Evolutionary conservation across 2,888 invertebrate genomes (phyloP).

Genomic region (Eupsilia transversa): DNA sequence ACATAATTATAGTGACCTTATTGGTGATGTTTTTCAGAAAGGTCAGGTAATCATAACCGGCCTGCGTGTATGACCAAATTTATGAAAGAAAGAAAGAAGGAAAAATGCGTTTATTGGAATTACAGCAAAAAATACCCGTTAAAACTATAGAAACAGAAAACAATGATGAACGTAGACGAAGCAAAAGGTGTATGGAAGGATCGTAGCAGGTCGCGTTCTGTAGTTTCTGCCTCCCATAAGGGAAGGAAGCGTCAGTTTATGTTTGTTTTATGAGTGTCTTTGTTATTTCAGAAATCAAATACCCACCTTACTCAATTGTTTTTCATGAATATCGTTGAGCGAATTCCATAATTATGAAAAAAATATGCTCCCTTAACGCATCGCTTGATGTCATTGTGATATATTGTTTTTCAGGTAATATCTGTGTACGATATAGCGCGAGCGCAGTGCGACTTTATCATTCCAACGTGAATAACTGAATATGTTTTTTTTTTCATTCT

Average conservation of each 20-base stretch:
- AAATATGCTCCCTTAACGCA: not conserved
- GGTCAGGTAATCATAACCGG: not conserved
- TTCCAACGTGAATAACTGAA: slow-evolving; percentile 42
- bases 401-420: slow-evolving; percentile 11
- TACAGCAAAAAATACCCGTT: no score
- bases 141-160: no score
- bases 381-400: not conserved
- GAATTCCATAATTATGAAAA: not conserved
- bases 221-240: not conserved
- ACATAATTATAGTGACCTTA: not conserved
- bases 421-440: not conserved
- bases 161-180: not conserved
- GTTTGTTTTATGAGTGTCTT: not conserved
- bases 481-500: slow-evolving; percentile 14
- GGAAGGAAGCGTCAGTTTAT: not conserved
- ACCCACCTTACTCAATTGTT: not conserved
- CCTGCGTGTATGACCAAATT: not conserved
- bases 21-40: not conserved
- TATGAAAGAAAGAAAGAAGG: no score
- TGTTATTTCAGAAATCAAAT: not conserved
- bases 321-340: not conserved
- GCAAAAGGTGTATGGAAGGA: not conserved
- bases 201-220: no score
- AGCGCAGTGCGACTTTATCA: not conserved
- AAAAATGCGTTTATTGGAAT: no score